Evolutionary conservation across 1,140 invertebrate species (phyloP), one percentile per base, ranked within the genome.

Genomic region (Vanessa tameamea): DNA sequence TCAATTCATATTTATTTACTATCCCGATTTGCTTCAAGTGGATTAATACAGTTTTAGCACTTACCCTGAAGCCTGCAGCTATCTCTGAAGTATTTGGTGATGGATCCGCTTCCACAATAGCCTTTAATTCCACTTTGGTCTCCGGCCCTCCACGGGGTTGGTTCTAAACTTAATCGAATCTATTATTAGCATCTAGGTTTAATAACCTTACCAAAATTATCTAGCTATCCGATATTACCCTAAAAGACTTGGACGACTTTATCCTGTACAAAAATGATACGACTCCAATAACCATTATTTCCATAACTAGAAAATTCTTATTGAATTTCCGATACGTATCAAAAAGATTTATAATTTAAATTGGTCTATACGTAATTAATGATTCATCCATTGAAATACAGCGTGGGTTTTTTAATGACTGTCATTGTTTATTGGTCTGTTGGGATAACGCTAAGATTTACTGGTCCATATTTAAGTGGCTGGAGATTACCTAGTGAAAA

Each of bases 361-460:
- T 59, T 26, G 15, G 55, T 59, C 55, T 26, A n/a, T 26, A 26
- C 5, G 55, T 68, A 68, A 57, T 68, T 68, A 68, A 68, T 59
- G 55, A 59, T 68, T 50, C 50, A 68, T 43, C 51, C 16, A 68
- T 43, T 68, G 53, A 55, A 15, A 16, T 68, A 51, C 37, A n/a
- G 43, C 51, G 65, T 68, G 65, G 65, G 65, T 47, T 67, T 43
- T 51, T 55, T 68, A 55, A 68, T 68, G 65, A 43, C 2, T 68
- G 15, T 47, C 9, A 68, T 55, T 68, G 65, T 68, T 68, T 68
- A 59, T 68, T 55, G 65, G 26, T 55, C 13, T 16, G 65, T 55
- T 61, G 23, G 14, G 57, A 61, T 61, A 20, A 61, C 20, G 13
- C 14, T 48, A 47, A 48, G 64, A 65, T 50, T 65, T 65, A 48